These are phyloP conservation scores for Hirtodrosophila histrioides DNA, from an alignment of 2,888 invertebrate species.

Conservation along the genomic window DNA sequence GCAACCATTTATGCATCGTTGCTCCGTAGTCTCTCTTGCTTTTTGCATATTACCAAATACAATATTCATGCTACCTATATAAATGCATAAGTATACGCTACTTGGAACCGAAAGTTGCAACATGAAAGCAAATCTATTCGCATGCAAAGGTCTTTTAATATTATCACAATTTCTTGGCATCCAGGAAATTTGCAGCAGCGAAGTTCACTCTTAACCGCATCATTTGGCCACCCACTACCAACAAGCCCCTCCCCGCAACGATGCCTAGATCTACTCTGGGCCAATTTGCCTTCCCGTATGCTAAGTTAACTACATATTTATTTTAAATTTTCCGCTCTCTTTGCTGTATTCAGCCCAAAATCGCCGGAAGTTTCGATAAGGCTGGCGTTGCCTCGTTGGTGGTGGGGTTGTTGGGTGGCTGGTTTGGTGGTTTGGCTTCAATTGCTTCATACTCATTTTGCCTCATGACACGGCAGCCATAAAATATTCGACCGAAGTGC, in stretches of 20 bases:
- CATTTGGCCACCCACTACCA: slow-evolving; percentile 36
- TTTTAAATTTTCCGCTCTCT: slow-evolving; percentile 68
- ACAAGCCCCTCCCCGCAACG: neutral
- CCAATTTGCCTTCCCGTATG: slow-evolving; percentile 39
- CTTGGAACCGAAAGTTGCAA: slow-evolving; percentile 7
- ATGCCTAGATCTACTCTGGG: slow-evolving; percentile 18
- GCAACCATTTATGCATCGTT: too few species aligned
- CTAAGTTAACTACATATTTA: slow-evolving; percentile 62
- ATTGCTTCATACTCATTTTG: slow-evolving; percentile 44
- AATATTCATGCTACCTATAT: neutral
- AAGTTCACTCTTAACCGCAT: slow-evolving; percentile 49
- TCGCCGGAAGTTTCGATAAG: slow-evolving; percentile 70
- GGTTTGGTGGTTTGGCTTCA: slow-evolving; percentile 26
- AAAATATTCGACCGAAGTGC: slow-evolving; percentile 73
- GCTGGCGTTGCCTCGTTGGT: slow-evolving; percentile 29
- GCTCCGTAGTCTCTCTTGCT: neutral
- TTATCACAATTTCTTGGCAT: slow-evolving; percentile 32
- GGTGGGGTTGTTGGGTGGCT: slow-evolving; percentile 5
- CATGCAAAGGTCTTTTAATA: slow-evolving; percentile 21
- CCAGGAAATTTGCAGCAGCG: slow-evolving; percentile 32
- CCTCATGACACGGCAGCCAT: slow-evolving; percentile 60
- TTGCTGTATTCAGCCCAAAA: slow-evolving; percentile 55
- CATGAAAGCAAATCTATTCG: slow-evolving; percentile 8
- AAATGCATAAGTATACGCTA: slow-evolving; percentile 4
- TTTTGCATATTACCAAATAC: neutral